phyloP scores from a whole-genome alignment of 2,113 vertebrate genomes.

The Acanthochromis polyacanthus region DNA sequence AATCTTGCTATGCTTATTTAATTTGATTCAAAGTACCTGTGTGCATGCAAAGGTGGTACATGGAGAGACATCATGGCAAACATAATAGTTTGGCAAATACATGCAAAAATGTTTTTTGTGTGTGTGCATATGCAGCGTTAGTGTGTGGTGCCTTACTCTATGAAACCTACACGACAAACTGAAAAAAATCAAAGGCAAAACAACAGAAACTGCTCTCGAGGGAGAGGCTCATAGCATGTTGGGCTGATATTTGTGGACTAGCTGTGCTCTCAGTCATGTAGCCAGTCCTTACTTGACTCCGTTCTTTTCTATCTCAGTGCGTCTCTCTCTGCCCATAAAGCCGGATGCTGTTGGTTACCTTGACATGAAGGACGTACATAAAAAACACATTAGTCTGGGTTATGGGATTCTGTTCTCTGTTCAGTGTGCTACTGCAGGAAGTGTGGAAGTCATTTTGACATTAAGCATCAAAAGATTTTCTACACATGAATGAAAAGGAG shows the following conservation, averaged over 20 bases:
- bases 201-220: background rate
- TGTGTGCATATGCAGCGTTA: background rate
- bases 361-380: slow-evolving; percentile 75
- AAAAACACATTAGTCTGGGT: slow-evolving; percentile 66
- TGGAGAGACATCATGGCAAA: too few species aligned
- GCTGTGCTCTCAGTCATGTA: slow-evolving; percentile 9
- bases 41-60: too few species aligned
- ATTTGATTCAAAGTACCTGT: too few species aligned
- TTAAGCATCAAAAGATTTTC: slow-evolving; percentile 29
- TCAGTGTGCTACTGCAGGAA: slow-evolving; percentile 19
- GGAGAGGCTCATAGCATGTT: slow-evolving; percentile 7
- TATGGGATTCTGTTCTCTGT: slow-evolving; percentile 50
- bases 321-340: slow-evolving; percentile 61
- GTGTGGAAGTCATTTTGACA: slow-evolving; percentile 41
- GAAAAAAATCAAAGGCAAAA: slow-evolving; percentile 9
- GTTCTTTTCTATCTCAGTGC: slow-evolving; percentile 24
- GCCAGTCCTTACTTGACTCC: slow-evolving; percentile 15
- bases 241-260: slow-evolving; percentile 9
- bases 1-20: too few species aligned
- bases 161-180: background rate
- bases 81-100: too few species aligned
- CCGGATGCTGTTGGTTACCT: slow-evolving; percentile 63
- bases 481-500: background rate
- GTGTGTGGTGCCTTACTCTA: background rate
- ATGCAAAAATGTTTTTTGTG: background rate